phyloP scores from a whole-genome alignment of 2,888 invertebrate species.

The Melieria crassipennis region DNA sequence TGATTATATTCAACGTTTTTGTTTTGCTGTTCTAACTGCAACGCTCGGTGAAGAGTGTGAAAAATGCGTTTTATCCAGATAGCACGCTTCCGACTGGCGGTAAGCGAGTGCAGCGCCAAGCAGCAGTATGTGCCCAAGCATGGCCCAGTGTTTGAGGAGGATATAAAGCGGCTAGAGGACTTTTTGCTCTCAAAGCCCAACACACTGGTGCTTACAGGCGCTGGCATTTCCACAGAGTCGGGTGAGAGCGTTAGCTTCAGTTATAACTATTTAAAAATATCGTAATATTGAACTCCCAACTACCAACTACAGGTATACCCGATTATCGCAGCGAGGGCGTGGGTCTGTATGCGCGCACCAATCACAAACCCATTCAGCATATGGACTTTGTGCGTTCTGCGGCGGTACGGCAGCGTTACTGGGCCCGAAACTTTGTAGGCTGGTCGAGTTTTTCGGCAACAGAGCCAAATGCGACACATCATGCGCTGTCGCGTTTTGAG shows the following conservation, averaged over 20 bases:
- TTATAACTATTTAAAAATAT: neutral
- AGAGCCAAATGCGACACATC: constrained; percentile 83
- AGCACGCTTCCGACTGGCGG: constrained; percentile 44
- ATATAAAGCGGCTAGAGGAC: constrained; percentile 65
- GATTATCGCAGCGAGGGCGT: constrained; percentile 94
- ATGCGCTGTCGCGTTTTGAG: constrained; percentile 78
- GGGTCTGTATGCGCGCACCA: constrained; percentile 87
- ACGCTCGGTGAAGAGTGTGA: neutral
- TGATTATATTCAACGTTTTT: no score
- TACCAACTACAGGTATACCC: no score
- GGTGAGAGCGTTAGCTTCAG: constrained; percentile 63
- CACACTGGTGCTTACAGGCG: constrained; percentile 83
- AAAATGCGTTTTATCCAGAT: constrained; percentile 56
- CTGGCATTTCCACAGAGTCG: constrained; percentile 97
- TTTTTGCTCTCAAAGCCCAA: constrained; percentile 64
- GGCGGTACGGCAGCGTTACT: constrained; percentile 81
- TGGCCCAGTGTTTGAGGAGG: constrained; percentile 71
- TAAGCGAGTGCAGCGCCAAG: constrained; percentile 41
- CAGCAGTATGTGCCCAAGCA: constrained; percentile 76
- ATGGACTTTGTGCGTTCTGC: constrained; percentile 82
- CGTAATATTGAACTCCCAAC: no score
- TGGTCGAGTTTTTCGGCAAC: constrained; percentile 87
- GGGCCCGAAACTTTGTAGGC: constrained; percentile 95
- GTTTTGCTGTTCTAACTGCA: no score
- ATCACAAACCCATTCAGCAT: constrained; percentile 85